Conservation (phyloP, 1,140 invertebrate genomes). For the Diabrotica virgifera region DNA sequence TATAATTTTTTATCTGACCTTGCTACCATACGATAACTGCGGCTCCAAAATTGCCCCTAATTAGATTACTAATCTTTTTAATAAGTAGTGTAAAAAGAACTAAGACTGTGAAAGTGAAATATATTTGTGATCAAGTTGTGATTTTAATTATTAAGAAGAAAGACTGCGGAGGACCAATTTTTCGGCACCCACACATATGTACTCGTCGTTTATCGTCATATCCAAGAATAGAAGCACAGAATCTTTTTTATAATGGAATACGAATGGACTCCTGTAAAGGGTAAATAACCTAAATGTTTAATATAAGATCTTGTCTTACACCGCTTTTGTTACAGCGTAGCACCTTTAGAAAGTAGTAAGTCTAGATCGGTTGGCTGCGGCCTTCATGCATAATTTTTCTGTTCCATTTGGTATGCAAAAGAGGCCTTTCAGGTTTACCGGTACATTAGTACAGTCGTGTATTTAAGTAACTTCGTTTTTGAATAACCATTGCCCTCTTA, state of each 20-base stretch:
- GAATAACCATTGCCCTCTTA: no score
- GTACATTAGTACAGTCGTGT: neutral
- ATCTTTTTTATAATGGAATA: conserved; percentile 24
- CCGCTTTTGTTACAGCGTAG: neutral
- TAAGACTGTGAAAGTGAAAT: conserved; percentile 14
- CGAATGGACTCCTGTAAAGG: conserved; percentile 32
- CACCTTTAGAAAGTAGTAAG: conserved; percentile 28
- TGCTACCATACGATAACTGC: conserved; percentile 30
- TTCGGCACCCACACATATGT: conserved; percentile 28
- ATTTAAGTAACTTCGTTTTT: no score
- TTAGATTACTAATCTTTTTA: neutral
- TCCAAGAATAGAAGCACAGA: conserved; percentile 33
- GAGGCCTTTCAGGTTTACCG: conserved; percentile 1
- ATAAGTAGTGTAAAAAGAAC: neutral
- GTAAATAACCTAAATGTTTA: conserved; percentile 18
- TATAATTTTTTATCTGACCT: conserved; percentile 27
- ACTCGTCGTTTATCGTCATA: conserved; percentile 25
- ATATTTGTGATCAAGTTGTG: conserved; percentile 27
- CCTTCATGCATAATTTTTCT: conserved; percentile 1
- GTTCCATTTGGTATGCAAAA: conserved; percentile 2
- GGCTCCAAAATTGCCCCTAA: neutral
- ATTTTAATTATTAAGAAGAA: conserved; percentile 17
- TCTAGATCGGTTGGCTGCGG: neutral
- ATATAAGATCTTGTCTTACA: neutral
- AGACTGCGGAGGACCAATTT: conserved; percentile 22